These are phyloP conservation scores for Tylochromis polylepis DNA, from an alignment of 2,113 vertebrate species.

Conservation along the genomic window DNA sequence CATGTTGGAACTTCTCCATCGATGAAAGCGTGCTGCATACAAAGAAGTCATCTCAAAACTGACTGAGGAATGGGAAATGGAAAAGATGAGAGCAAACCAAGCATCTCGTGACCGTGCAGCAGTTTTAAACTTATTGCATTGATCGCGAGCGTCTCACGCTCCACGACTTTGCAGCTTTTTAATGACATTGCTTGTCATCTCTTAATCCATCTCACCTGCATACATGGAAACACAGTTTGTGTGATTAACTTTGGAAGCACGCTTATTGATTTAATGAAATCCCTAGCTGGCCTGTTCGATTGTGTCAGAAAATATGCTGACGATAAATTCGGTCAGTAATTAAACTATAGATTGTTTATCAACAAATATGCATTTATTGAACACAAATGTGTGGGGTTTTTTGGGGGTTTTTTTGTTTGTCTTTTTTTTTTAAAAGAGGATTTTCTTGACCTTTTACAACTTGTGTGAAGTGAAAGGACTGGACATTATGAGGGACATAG, in stretches of 20 bases:
- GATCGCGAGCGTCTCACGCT: neutral
- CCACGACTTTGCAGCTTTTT: neutral
- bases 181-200: neutral
- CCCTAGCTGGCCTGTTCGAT: neutral
- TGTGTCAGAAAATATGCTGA: neutral
- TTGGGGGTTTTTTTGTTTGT: neutral
- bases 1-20: neutral
- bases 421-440: neutral
- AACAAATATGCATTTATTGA: neutral
- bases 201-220: neutral
- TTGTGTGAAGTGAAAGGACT: neutral
- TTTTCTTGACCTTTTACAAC: neutral
- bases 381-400: accelerated
- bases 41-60: neutral
- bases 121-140: neutral
- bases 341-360: neutral
- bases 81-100: neutral
- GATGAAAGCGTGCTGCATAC: neutral
- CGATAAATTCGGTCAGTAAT: neutral
- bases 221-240: neutral
- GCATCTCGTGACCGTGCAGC: neutral
- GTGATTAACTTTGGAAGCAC: neutral
- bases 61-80: neutral
- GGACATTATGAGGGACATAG: neutral
- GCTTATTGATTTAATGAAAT: neutral